phyloP scores from a whole-genome alignment of 2,888 invertebrate genomes.

The Colostygia pectinataria region DNA sequence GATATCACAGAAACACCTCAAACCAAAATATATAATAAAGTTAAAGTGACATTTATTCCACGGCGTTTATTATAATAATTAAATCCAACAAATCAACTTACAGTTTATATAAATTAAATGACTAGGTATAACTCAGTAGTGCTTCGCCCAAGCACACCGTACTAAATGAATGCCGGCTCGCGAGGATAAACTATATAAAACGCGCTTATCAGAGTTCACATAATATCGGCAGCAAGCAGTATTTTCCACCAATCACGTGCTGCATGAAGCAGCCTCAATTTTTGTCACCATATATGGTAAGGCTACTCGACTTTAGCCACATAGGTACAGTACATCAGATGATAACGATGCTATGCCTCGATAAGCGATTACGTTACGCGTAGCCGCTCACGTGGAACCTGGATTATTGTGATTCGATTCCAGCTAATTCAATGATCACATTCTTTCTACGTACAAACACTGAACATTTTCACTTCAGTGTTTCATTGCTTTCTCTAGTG shows the following conservation, averaged over 20 bases:
- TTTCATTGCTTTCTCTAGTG: slow-evolving; percentile 60
- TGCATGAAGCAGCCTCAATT: slow-evolving; percentile 76
- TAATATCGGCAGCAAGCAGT: slow-evolving; percentile 75
- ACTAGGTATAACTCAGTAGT: slow-evolving; percentile 66
- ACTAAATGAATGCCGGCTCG: slow-evolving; percentile 70
- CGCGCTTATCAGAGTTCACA: slow-evolving; percentile 76
- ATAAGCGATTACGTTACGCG: slow-evolving; percentile 51
- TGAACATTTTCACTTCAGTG: slow-evolving; percentile 49
- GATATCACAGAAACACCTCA: background rate
- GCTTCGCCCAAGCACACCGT: slow-evolving; percentile 66
- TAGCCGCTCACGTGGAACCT: slow-evolving; percentile 41
- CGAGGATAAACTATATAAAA: slow-evolving; percentile 82
- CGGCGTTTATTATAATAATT: slow-evolving; percentile 15
- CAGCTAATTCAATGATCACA: slow-evolving; percentile 30
- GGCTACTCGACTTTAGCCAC: slow-evolving; percentile 62
- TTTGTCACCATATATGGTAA: slow-evolving; percentile 92
- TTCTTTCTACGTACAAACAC: slow-evolving; percentile 34
- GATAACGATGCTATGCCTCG: slow-evolving; percentile 61
- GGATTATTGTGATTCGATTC: slow-evolving; percentile 21
- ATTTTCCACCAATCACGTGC: slow-evolving; percentile 86
- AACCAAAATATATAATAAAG: background rate
- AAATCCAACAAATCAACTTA: slow-evolving; percentile 57
- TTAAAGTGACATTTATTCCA: background rate
- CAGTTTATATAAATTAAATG: slow-evolving; percentile 64
- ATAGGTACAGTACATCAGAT: slow-evolving; percentile 45